Evolutionary conservation across 92 coral and sea anemone species (phyloP).

Genomic region (Parazoanthus atlanticus): DNA sequence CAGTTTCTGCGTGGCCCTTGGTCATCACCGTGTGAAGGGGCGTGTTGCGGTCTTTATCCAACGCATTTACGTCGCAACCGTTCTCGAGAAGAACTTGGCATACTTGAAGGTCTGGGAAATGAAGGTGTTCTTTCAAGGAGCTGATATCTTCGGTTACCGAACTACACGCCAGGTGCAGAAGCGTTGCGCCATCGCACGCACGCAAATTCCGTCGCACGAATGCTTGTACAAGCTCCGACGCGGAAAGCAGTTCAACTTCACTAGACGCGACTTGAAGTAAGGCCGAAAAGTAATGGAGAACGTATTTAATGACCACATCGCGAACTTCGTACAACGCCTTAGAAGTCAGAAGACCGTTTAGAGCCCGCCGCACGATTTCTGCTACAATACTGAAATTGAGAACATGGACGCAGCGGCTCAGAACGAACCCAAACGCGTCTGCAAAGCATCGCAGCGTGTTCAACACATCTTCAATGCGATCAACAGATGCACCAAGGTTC

Average conservation of each 20-base stretch:
- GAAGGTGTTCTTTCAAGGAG: conserved; percentile 80
- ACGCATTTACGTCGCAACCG: conserved; percentile 61
- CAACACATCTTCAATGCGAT: conserved; percentile 70
- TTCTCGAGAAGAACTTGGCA: conserved; percentile 69
- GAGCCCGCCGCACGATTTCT: conserved; percentile 58
- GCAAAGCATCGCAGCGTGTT: conserved; percentile 82
- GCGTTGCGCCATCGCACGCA: conserved; percentile 62
- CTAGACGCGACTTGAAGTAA: conserved; percentile 61
- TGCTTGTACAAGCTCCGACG: conserved; percentile 58
- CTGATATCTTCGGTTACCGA: conserved; percentile 78
- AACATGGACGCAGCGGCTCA: conserved; percentile 73
- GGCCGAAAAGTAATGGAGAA: conserved; percentile 78
- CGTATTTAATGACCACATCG: conserved; percentile 72
- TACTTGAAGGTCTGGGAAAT: conserved; percentile 70
- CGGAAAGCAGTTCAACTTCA: conserved; percentile 50
- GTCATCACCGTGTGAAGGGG: conserved; percentile 71
- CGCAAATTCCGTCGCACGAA: conserved; percentile 75
- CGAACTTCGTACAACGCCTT: conserved; percentile 67
- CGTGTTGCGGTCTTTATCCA: conserved; percentile 67
- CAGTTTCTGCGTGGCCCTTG: conserved; percentile 82
- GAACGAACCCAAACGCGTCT: conserved; percentile 82
- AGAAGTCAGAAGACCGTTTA: conserved; percentile 54
- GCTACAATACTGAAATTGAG: conserved; percentile 64
- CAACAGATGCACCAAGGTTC: conserved; percentile 51
- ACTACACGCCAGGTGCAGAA: conserved; percentile 66